These are phyloP conservation scores for Leucoma salicis DNA, from an alignment of 2,888 invertebrate genomes.

Conservation along the genomic window DNA sequence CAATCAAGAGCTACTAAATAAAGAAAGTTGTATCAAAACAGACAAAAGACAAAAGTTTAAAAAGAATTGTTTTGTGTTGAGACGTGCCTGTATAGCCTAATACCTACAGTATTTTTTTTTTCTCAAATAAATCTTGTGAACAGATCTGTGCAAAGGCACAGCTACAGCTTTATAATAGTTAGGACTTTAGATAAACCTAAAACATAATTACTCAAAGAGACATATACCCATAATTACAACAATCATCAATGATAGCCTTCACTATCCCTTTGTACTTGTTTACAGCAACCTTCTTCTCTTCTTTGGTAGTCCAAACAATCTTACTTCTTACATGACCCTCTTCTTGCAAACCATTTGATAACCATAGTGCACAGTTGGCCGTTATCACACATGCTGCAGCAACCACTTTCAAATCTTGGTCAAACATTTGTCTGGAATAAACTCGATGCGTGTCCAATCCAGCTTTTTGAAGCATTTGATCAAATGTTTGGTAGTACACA, in stretches of 20 bases:
- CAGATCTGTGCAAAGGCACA: too few species aligned
- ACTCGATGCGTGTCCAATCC: constrained; percentile 36
- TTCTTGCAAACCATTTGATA: constrained; percentile 62
- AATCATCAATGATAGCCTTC: constrained; percentile 59
- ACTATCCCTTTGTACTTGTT: constrained; percentile 51
- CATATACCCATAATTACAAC: constrained; percentile 49
- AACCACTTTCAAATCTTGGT: constrained; percentile 55
- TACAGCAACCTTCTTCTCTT: constrained; percentile 48
- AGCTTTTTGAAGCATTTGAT: constrained; percentile 32
- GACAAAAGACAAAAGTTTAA: too few species aligned
- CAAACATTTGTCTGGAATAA: constrained; percentile 52
- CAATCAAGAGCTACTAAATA: too few species aligned
- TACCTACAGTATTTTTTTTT: too few species aligned
- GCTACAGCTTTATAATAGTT: too few species aligned
- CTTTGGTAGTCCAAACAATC: constrained; percentile 39
- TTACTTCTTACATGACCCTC: constrained; percentile 71
- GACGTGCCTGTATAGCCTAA: too few species aligned
- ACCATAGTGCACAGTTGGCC: constrained; percentile 69
- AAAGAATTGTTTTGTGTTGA: too few species aligned
- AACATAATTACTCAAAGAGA: background rate
- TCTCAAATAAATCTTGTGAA: too few species aligned
- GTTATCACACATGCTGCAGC: constrained; percentile 62
- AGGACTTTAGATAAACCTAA: too few species aligned
- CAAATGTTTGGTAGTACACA: constrained; percentile 53
- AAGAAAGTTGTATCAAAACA: too few species aligned